Evolutionary conservation across 35 echinoderm and acorn worm genomes (phyloP).

Genomic region (Strongylocentrotus purpuratus): DNA sequence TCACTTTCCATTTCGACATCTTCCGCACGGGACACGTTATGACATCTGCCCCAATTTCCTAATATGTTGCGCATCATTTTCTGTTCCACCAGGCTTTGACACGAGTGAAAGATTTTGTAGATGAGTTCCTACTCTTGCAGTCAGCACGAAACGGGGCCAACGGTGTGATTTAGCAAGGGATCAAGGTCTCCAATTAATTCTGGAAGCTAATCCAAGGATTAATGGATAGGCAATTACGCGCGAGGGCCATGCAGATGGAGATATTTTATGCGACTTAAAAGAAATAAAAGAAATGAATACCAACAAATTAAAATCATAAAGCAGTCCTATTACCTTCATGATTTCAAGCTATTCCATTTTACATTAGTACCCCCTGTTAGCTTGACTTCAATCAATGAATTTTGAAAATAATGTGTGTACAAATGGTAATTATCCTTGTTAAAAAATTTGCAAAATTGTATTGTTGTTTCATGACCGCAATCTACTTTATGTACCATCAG

Average conservation of each 20-base stretch:
- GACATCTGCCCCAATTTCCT: neutral
- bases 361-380: too few species aligned
- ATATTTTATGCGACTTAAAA: neutral
- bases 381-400: too few species aligned
- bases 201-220: neutral
- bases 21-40: neutral
- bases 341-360: too few species aligned
- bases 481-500: too few species aligned
- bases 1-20: neutral
- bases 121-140: neutral
- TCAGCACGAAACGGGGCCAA: neutral
- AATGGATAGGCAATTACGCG: neutral
- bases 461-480: too few species aligned
- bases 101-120: neutral
- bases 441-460: too few species aligned
- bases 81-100: neutral
- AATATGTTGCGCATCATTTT: neutral
- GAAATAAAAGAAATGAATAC: neutral
- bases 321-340: neutral
- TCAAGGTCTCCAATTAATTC: neutral
- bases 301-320: neutral
- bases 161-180: neutral
- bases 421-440: too few species aligned
- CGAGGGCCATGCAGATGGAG: neutral
- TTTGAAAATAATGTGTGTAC: too few species aligned